Percentiles rank a stretch among this genome's conserved stretches.
These are phyloP conservation scores for Trachurus trachurus DNA, from an alignment of 2,797 vertebrate genomes.

Conservation along the genomic window DNA sequence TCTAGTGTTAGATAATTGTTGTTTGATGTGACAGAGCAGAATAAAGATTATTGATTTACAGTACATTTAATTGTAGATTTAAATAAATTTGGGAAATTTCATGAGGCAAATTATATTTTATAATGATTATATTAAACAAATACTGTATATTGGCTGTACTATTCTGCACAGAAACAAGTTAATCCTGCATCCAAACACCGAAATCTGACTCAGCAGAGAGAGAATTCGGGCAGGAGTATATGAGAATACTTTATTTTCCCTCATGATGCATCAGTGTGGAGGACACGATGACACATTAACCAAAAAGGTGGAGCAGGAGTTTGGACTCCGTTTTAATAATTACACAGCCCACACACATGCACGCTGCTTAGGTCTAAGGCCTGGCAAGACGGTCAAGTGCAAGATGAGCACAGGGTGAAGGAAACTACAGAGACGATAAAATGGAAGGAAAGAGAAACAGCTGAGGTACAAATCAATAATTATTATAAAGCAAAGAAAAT, in stretches of 20 bases:
- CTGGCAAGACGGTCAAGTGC: neutral
- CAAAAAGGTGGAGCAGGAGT: neutral
- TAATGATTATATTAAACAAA: too few species aligned
- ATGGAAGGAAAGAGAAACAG: neutral
- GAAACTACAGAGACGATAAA: neutral
- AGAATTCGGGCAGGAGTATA: neutral
- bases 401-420: neutral
- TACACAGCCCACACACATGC: constrained; percentile 10
- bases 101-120: neutral
- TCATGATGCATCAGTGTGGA: neutral
- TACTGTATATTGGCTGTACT: too few species aligned
- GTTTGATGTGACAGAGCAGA: neutral
- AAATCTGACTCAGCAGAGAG: neutral
- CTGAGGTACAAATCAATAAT: neutral
- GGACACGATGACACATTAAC: neutral
- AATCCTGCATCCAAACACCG: neutral
- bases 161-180: constrained; percentile 2
- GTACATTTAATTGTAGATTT: neutral
- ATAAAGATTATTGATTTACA: neutral
- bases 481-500: neutral
- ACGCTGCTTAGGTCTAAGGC: neutral
- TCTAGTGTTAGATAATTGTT: too few species aligned
- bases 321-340: constrained; percentile 11
- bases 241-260: neutral
- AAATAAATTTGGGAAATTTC: neutral